Base-by-base conservation (phyloP, 2,888 invertebrate genomes). In the Spodoptera exigua region DNA sequence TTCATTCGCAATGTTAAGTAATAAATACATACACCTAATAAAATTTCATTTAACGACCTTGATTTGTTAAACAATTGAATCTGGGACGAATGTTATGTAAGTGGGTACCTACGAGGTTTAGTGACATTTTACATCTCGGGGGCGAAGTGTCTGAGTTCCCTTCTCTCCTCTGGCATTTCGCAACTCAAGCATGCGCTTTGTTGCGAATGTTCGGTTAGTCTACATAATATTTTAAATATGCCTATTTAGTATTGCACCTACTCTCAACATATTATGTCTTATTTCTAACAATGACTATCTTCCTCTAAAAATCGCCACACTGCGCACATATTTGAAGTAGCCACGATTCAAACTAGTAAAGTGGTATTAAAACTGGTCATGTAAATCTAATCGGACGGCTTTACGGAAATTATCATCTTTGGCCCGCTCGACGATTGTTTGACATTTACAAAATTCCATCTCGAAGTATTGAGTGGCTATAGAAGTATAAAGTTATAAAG, bases 41-140 rank as follows among this genome's bases (percentile, higher is more conserved):
- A 59, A 56, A 61, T 78, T 66, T 76, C 64, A 68, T 65, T 71
- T 77, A 80, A 69, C 72, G 85, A 85, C 92, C 92, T 91, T 92
- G 90, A 82, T 82, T 79, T 81, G 80, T 80, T 75, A 81, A 84
- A 87, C 87, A 89, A 87, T 88, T 69, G 85, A 78, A 86, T 80
- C 80, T 87, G 81, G 85, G 86, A 85, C 88, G 82, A 86, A 86
- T 84, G 82, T 87, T 89, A 90, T 90, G 89, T 87, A 89, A 90
- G 89, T 89, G 72, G 78, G 78, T 68, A 62, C 51, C 39, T 49
- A 69, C 41, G 52, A 41, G 27, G 43, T 51, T 17, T 81, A 82
- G 84, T 92, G 92, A 89, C 93, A 93, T 92, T 93, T 92, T 83
- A 80, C 75, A 78, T 84, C 76, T 86, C 67, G 77, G 78, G 83